A percentile compares a stretch with the other conserved stretches of the same genome.
Evolutionary conservation across 2,797 vertebrate genomes (phyloP).

Genomic region (Pseudochirops cupreus): DNA sequence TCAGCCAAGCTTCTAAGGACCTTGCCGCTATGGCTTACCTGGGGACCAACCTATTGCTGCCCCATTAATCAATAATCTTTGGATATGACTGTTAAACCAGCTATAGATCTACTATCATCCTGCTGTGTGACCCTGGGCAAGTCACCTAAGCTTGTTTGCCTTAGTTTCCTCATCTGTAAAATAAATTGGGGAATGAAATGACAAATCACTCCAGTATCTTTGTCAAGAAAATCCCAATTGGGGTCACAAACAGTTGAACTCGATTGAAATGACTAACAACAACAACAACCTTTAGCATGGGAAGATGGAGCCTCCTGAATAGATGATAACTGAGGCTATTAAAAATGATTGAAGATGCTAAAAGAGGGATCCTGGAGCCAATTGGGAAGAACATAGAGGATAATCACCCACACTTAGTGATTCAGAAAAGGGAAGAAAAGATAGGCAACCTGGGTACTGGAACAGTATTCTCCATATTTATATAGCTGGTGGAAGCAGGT

Average conservation of each 20-base stretch:
- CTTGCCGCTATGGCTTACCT: background rate
- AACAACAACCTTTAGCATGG: background rate
- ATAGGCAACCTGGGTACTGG: background rate
- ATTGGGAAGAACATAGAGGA: background rate
- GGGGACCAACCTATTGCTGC: background rate
- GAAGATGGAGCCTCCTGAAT: background rate
- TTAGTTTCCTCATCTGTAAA: background rate
- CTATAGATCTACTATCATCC: background rate
- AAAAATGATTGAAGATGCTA: background rate
- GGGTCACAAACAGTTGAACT: background rate
- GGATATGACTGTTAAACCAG: background rate
- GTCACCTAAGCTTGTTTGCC: background rate
- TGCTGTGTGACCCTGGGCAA: background rate
- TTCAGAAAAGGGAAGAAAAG: background rate
- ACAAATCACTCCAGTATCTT: background rate
- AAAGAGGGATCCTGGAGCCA: background rate
- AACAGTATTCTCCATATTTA: background rate
- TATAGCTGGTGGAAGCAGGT: background rate
- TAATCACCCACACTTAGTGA: background rate
- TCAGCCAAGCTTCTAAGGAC: background rate
- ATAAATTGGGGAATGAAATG: background rate
- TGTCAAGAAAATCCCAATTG: background rate
- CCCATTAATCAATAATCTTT: background rate
- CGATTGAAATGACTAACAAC: too few species aligned
- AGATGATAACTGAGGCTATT: background rate